phyloP scores from a whole-genome alignment of 2,888 invertebrate genomes.

The Cryptophagus acutangulus region DNA sequence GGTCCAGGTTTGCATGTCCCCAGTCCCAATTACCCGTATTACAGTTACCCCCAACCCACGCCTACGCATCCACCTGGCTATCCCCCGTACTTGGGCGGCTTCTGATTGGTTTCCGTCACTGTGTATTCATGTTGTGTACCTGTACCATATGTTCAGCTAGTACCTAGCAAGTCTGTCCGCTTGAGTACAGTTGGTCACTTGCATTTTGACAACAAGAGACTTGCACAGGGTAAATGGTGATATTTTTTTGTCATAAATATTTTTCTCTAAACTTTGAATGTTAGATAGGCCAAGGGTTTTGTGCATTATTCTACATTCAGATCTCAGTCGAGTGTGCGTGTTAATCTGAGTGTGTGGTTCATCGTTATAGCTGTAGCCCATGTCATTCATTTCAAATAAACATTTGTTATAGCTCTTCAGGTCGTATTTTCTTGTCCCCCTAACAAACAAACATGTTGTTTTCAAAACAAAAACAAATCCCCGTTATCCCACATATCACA shows the following conservation, averaged over 20 bases:
- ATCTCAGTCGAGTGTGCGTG: slow-evolving; percentile 44
- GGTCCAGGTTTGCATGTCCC: slow-evolving; percentile 62
- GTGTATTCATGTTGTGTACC: slow-evolving; percentile 52
- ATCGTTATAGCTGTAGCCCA: slow-evolving; percentile 46
- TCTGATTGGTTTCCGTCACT: slow-evolving; percentile 50
- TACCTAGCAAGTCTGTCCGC: slow-evolving; percentile 51
- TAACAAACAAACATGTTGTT: too few relatives aligned
- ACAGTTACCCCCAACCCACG: slow-evolving; percentile 47
- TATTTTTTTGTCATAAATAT: slow-evolving; percentile 52
- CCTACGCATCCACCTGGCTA: slow-evolving; percentile 47
- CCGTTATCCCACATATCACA: slow-evolving; percentile 41
- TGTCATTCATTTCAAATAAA: slow-evolving; percentile 46
- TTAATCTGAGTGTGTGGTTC: slow-evolving; percentile 31
- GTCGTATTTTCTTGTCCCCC: slow-evolving; percentile 40
- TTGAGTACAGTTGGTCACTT: slow-evolving; percentile 50
- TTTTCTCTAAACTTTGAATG: slow-evolving; percentile 51
- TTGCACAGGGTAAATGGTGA: slow-evolving; percentile 53
- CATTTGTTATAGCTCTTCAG: slow-evolving; percentile 47
- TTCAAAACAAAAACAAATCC: not conserved
- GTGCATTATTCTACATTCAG: slow-evolving; percentile 49
- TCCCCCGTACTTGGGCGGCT: slow-evolving; percentile 48
- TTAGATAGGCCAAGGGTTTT: slow-evolving; percentile 51
- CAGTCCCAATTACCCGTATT: slow-evolving; percentile 64
- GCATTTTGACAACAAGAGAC: slow-evolving; percentile 50
- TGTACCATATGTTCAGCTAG: slow-evolving; percentile 51